phyloP scores from a whole-genome alignment of 2,113 vertebrate genomes.

The Chunga burmeisteri region DNA sequence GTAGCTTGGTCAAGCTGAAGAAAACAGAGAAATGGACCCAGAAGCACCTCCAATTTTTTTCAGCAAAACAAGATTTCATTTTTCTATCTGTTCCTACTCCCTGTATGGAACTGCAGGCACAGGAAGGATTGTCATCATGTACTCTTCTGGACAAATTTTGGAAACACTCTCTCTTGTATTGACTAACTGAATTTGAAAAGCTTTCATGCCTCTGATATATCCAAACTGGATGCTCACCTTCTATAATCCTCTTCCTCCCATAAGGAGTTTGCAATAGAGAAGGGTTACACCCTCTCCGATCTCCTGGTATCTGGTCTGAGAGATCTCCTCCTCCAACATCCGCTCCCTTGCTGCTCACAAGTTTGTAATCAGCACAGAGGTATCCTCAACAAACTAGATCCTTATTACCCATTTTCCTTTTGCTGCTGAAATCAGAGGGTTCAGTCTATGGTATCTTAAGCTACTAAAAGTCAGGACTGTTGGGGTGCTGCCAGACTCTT shows the following conservation, averaged over 20 bases:
- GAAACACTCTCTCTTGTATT: neutral
- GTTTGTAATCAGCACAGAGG: neutral
- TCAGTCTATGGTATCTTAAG: neutral
- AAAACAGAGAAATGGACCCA: neutral
- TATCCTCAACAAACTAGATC: neutral
- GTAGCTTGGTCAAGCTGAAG: neutral
- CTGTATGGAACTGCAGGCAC: neutral
- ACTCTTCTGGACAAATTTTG: neutral
- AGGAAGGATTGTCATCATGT: neutral
- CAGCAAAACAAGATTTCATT: neutral
- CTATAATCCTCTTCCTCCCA: neutral
- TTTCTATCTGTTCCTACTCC: neutral
- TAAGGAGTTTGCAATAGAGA: neutral
- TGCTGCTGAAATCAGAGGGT: neutral
- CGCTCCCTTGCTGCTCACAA: neutral
- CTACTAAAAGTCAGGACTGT: neutral
- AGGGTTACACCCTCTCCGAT: neutral
- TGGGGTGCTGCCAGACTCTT: neutral
- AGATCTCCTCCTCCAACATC: neutral
- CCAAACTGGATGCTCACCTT: neutral
- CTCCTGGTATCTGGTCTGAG: neutral
- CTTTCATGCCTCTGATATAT: neutral
- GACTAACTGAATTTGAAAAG: neutral
- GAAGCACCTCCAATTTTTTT: neutral
- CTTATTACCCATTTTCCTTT: neutral